phyloP scores from a whole-genome alignment of 2,113 vertebrate genomes.

The Cricetomys ansorgei region DNA sequence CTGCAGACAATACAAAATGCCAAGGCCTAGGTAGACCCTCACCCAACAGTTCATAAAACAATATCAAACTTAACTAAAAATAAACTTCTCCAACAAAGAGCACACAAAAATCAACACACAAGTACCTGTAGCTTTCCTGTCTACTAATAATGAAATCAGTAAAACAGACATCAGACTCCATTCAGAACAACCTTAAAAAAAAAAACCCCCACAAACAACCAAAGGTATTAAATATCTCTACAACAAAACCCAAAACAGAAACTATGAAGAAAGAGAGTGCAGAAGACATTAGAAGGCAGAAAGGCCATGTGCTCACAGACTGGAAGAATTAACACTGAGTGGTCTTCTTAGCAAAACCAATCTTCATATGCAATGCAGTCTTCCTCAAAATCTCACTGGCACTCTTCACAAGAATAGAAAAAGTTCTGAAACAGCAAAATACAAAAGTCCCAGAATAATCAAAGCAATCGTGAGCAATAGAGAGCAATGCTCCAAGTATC shows the following conservation, averaged over 20 bases:
- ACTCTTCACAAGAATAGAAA: neutral
- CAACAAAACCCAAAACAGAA: neutral
- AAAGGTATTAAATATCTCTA: neutral
- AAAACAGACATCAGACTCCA: neutral
- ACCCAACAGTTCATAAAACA: no score
- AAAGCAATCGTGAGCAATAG: neutral
- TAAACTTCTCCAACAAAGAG: no score
- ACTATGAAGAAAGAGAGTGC: neutral
- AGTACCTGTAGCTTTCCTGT: neutral
- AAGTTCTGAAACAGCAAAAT: neutral
- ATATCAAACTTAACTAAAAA: no score
- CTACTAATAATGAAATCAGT: neutral
- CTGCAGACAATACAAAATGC: no score
- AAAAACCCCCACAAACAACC: neutral
- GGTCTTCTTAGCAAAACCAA: neutral
- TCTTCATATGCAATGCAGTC: neutral
- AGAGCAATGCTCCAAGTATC: neutral
- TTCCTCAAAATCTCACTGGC: neutral
- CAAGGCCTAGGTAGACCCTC: no score
- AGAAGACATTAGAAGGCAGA: no score
- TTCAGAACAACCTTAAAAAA: neutral
- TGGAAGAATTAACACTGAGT: neutral
- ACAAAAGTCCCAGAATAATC: neutral
- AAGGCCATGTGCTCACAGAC: neutral
- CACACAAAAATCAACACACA: neutral